phyloP scores from a whole-genome alignment of 2,888 invertebrate genomes.

The Mellilla xanthometata region DNA sequence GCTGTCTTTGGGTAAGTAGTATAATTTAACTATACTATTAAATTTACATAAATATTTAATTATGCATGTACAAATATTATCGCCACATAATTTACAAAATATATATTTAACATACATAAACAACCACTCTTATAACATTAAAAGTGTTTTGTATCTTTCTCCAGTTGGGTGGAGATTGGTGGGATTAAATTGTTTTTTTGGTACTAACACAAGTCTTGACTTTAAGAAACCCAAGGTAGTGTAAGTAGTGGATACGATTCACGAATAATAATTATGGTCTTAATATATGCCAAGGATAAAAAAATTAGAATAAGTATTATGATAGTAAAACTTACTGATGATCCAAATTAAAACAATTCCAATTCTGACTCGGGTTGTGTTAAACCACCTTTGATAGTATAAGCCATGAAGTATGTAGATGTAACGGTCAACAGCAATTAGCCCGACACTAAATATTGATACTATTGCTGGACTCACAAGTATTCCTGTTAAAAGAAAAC shows the following conservation, averaged over 20 bases:
- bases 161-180: too few species aligned
- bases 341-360: slow-evolving; percentile 82
- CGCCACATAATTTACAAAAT: too few species aligned
- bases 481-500: slow-evolving; percentile 67
- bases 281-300: neutral
- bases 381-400: slow-evolving; percentile 84
- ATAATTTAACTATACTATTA: too few species aligned
- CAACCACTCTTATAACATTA: too few species aligned
- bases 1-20: neutral
- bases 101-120: too few species aligned
- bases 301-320: neutral
- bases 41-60: too few species aligned
- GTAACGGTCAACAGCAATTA: slow-evolving; percentile 85
- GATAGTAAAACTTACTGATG: slow-evolving; percentile 61
- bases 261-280: neutral
- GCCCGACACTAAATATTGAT: slow-evolving; percentile 84
- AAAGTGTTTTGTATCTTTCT: too few species aligned
- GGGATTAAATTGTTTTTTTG: too few species aligned
- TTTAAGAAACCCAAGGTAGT: too few species aligned
- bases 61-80: too few species aligned
- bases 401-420: slow-evolving; percentile 85
- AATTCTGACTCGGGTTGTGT: slow-evolving; percentile 79
- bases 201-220: too few species aligned
- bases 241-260: too few species aligned
- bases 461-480: slow-evolving; percentile 85